Base-by-base conservation (phyloP, 2,888 invertebrate species). In the Tolmerus cingulatus region DNA sequence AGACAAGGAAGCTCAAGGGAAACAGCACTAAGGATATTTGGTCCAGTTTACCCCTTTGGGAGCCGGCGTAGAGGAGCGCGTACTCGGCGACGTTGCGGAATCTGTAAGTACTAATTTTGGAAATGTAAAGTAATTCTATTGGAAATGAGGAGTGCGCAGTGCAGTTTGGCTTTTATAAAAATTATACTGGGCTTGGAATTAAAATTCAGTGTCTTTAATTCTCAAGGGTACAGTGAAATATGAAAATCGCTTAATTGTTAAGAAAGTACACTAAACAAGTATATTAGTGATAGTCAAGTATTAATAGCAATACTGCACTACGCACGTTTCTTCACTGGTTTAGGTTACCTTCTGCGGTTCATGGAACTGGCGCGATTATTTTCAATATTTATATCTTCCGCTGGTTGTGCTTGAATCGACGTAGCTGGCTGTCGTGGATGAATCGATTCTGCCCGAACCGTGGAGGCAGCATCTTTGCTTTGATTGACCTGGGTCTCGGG, bases 1-100 rank as follows among this genome's bases (percentile, higher is more conserved):
- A 95, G 4, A 94, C 92, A 51, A 93, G 89, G 91, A 95, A 95
- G 90, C 94, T 93, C 87, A 94, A 88, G 0, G 95, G 95, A 90
- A 95, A 95, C 74, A 94, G 88, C 88, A 94, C 94, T n/a, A 95
- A 93, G 8, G 95, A 94, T 88, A 94, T 93, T 90, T 94, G 94
- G 91, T 95, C 95, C 88, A 95, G 92, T 57, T 94, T 92, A 40
- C 95, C 95, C 89, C 95, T 93, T 90, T 94, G 94, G 88, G 94
- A 94, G 90, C 95, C 95, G 90, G 94, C 95, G 90, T 94, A 95
- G 91, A 95, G 93, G 51, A 95, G 93, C 8, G 94, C 94, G 84
- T 93, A 93, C 90, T 94, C 94, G 14, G 93, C 92, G 86, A 92
- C 91, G 34, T 93, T 91, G 0, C 92, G 92, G 89, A 94, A 91